Base-by-base conservation (phyloP, 2,888 invertebrate genomes). In the Leucoptera coffeella region DNA sequence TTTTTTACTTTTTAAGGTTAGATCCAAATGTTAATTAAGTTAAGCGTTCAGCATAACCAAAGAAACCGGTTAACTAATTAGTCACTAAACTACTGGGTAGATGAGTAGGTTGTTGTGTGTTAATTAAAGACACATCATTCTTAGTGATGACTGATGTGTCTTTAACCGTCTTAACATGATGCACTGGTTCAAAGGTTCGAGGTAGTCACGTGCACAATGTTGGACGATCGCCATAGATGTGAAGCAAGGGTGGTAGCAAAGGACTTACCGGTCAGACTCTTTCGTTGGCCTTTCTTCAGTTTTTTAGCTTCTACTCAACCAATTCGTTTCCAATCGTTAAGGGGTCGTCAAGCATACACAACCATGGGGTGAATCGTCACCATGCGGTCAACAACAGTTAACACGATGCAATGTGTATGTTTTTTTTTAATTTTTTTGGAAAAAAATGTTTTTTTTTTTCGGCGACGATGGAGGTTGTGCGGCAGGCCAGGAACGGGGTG, bases 271-370 rank as follows among this genome's bases (percentile, higher is more conserved):
- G 86, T 75, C 71, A 85, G 73, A 67, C 87, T 89, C 80, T 89
- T 90, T 52, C 67, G 61, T 32, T 62, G 62, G 22, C 48, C 42
- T 38, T 40, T 53, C 80, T 87, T 88, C 80, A 85, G 82, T 84
- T 90, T 90, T 88, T 90, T 91, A 80, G 87, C 88, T 82, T 91
- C 90, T 91, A 77, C n/a, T n/a, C n/a, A n/a, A n/a, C n/a, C n/a
- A n/a, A n/a, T n/a, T n/a, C n/a, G n/a, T n/a, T n/a, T n/a, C n/a
- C n/a, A n/a, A n/a, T n/a, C n/a, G n/a, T n/a, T n/a, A n/a, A n/a
- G n/a, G n/a, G n/a, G n/a, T n/a, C n/a, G n/a, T n/a, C 48, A 59
- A 54, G 56, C 58, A 60, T 61, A 61, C 62, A 65, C 64, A 60
- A 60, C 54, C 49, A 58, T 53, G n/a, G n/a, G n/a, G n/a, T n/a